These are phyloP conservation scores for Hylia prasina DNA, from an alignment of 2,113 vertebrate genomes.

Conservation along the genomic window DNA sequence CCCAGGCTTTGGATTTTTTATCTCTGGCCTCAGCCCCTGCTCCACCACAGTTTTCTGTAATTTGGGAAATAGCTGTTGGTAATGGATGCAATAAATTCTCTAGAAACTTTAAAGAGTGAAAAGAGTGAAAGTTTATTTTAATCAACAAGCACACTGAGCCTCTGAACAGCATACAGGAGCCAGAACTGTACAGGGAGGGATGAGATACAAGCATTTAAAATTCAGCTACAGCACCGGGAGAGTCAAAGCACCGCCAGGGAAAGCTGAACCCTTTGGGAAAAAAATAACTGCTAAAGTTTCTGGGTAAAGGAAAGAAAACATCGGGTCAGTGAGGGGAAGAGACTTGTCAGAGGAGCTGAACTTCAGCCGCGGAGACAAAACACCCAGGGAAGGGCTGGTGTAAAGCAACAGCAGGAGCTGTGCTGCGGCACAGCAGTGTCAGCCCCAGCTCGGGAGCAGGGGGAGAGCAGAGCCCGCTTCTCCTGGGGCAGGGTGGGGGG, in stretches of 20 bases:
- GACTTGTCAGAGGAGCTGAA: background rate
- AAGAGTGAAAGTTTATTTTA: background rate
- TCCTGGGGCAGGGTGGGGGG: background rate
- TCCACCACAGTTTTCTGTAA: background rate
- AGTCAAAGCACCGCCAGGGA: background rate
- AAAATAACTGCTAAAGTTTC: background rate
- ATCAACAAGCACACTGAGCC: background rate
- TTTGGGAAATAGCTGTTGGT: background rate
- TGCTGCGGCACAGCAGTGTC: background rate
- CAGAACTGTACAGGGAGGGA: background rate
- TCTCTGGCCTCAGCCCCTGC: background rate
- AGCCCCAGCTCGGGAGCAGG: background rate
- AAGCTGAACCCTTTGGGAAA: background rate
- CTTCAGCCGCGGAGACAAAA: background rate
- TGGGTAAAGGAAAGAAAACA: background rate
- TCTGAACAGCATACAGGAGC: background rate
- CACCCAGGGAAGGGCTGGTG: background rate
- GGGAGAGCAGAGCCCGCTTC: background rate
- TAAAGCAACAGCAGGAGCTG: background rate
- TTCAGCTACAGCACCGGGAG: background rate
- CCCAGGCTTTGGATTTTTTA: background rate
- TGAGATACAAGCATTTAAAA: background rate
- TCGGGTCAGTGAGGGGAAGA: background rate
- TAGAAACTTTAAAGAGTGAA: background rate
- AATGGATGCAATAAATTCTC: background rate